Base-by-base conservation (phyloP, 2,797 vertebrate species). In the Sebastolobus altivelis region DNA sequence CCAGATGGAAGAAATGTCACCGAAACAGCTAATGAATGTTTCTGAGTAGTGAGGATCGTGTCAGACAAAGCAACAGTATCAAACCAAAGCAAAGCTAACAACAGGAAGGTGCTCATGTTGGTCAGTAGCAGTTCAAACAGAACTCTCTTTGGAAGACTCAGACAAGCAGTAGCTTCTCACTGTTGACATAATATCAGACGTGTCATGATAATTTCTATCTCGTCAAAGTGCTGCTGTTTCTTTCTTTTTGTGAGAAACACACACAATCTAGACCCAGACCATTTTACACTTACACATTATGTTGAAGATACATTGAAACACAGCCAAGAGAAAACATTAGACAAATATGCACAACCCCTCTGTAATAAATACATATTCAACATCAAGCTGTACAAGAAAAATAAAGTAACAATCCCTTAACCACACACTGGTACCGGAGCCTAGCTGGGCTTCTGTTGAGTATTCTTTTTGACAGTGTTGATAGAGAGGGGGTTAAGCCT, bases 301-400 rank as follows among this genome's bases (percentile, higher is more conserved):
- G 68, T 37, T 65, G 74, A 75, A 77, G 79, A 87, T 86, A 91
- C 84, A 85, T 58, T 77, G 72, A 89, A 74, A 80, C 74, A 86
- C 12, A 56, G 60, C 62, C 40, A 35, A 77, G 65, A 77, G 60
- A 58, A 65, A 66, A 74, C 65, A 87, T 72, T 12, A 69, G 88
- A 94, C 88, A 92, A 72, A 92, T 94, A 95, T 95, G 95, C 95
- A 93, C 65, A 71, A 56, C 72, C 58, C 54, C 20, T 73, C 29
- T 52, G 43, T 43, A 60, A 72, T 82, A 79, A 77, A 80, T 38
- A 68, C 35, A 62, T 60, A 59, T 68, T 55, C 18, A 63, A 75
- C 69, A 86, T 63, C 22, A 74, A 72, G 65, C 65, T 71, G n/a
- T 77, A 79, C 67, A 80, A 68, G 14, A 77, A 52, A 72, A 72